These are phyloP conservation scores for Pipra filicauda DNA, from an alignment of 2,113 vertebrate genomes.

Conservation along the genomic window DNA sequence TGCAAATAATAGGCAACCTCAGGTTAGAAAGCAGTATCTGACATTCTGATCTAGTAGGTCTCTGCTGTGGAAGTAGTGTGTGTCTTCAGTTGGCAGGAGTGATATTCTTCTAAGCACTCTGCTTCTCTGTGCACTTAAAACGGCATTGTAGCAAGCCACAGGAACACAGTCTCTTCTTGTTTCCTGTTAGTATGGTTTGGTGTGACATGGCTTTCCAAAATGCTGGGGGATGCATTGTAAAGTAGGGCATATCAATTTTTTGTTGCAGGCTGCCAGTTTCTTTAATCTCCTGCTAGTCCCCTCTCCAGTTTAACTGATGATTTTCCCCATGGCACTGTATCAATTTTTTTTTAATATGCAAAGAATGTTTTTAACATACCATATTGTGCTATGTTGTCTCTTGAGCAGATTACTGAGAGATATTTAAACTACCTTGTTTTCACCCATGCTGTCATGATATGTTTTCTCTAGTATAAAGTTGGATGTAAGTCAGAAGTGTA, in stretches of 20 bases:
- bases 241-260: neutral
- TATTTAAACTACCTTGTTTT: neutral
- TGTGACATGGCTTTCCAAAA: neutral
- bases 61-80: neutral
- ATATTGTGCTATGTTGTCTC: neutral
- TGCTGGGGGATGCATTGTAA: neutral
- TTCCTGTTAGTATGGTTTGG: neutral
- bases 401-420: neutral
- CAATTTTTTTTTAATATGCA: neutral
- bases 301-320: neutral
- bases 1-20: neutral
- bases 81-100: neutral
- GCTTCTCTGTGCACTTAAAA: neutral
- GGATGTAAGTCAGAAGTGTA: neutral
- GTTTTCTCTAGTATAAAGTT: neutral
- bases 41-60: neutral
- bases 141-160: neutral
- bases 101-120: neutral
- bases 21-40: neutral
- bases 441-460: neutral
- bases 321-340: neutral
- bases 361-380: neutral
- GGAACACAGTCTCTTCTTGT: neutral
- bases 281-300: neutral
- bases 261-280: neutral